Evolutionary conservation across 2,797 vertebrate genomes (phyloP).

Genomic region (Clamator glandarius): DNA sequence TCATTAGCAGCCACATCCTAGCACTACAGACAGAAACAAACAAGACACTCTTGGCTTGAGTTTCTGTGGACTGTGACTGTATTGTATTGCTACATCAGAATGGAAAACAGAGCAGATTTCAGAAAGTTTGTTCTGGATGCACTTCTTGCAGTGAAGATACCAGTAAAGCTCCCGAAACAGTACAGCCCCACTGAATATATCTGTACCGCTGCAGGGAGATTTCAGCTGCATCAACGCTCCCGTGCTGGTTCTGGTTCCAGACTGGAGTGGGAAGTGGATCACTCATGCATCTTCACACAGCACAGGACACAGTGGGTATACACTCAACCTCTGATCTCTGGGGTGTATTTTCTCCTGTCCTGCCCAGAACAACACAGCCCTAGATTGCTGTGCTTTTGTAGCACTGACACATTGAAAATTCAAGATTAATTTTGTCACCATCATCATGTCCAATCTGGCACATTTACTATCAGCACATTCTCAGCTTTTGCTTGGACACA

Average conservation of each 20-base stretch:
- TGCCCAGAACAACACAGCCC: not conserved
- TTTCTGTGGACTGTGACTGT: not conserved
- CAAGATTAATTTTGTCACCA: not conserved
- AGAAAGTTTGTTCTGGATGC: not conserved
- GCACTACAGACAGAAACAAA: not conserved
- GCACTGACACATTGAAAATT: not conserved
- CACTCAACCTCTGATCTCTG: not conserved
- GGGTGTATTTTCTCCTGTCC: not conserved
- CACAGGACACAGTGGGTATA: not conserved
- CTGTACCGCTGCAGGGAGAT: not conserved
- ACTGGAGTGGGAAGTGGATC: accelerated
- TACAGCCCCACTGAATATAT: not conserved
- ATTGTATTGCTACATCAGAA: not conserved
- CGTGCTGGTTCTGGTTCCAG: not conserved
- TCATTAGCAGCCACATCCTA: not conserved
- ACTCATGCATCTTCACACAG: not conserved
- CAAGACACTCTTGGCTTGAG: not conserved
- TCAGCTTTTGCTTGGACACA: not conserved
- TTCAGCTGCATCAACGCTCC: not conserved
- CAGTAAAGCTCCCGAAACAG: not conserved
- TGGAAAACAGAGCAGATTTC: not conserved
- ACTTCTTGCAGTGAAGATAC: not conserved
- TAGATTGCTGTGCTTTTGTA: not conserved
- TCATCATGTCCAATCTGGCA: not conserved
- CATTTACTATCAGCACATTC: not conserved